These are phyloP conservation scores for Pycnonotus jocosus DNA, from an alignment of 2,113 vertebrate genomes.

Conservation along the genomic window DNA sequence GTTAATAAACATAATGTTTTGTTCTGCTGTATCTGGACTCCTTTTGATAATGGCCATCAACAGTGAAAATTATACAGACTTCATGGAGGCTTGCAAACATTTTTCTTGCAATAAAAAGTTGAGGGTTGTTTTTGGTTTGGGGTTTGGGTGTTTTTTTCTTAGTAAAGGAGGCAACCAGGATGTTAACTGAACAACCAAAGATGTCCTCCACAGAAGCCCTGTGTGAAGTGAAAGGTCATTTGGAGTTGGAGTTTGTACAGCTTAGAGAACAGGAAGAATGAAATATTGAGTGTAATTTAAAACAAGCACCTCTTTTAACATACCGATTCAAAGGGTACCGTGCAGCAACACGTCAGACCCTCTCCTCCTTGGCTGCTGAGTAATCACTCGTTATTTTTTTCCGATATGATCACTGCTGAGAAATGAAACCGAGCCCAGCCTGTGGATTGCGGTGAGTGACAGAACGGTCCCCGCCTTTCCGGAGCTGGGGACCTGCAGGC, in stretches of 20 bases:
- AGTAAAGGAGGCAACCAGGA: neutral
- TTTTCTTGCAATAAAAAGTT: neutral
- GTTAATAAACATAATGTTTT: neutral
- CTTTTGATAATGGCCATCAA: neutral
- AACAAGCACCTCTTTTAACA: neutral
- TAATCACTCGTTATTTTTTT: neutral
- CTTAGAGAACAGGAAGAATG: neutral
- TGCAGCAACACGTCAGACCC: neutral
- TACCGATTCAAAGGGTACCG: rapidly evolving
- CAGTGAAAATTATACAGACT: neutral
- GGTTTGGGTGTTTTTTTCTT: neutral
- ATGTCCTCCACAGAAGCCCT: neutral
- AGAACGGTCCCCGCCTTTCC: neutral
- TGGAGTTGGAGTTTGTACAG: neutral
- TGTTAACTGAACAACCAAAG: neutral
- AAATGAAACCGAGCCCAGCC: neutral
- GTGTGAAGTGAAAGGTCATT: neutral
- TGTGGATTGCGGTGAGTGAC: neutral
- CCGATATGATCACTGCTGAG: neutral
- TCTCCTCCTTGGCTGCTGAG: neutral
- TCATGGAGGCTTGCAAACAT: neutral
- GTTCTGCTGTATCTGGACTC: neutral
- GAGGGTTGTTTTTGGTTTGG: neutral
- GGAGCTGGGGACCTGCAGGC: neutral
- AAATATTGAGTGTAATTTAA: neutral